Evolutionary conservation across 92 coral and sea anemone genomes (phyloP).

Genomic region (Zoanthus gigantus): DNA sequence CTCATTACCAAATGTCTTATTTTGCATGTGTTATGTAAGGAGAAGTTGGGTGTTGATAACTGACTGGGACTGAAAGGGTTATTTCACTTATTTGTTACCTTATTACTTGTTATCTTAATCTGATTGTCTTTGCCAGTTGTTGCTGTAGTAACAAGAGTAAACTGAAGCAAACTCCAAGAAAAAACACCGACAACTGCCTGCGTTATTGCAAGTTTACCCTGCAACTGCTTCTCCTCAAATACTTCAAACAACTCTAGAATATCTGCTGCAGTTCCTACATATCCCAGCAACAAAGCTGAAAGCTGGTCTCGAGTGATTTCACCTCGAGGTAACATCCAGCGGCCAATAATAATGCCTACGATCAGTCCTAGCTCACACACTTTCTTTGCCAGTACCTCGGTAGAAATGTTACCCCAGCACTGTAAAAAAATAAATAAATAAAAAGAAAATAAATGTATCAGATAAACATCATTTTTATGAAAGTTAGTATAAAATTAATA

Average conservation of each 20-base stretch:
- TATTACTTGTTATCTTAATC: conserved; percentile 81
- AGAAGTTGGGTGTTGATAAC: too few species aligned
- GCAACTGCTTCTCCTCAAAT: conserved; percentile 82
- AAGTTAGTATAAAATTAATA: too few species aligned
- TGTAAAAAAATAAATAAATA: conserved; percentile 21
- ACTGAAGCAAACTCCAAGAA: conserved; percentile 95
- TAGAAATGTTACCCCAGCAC: conserved; percentile 74
- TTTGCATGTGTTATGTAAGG: too few species aligned
- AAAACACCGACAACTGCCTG: conserved; percentile 90
- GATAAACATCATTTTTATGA: too few species aligned
- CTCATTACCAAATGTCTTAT: too few species aligned
- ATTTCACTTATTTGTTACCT: conserved; percentile 64
- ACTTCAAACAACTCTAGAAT: conserved; percentile 95
- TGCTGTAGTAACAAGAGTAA: conserved; percentile 99
- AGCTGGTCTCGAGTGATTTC: conserved; percentile 99
- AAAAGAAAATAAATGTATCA: too few species aligned
- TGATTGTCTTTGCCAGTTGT: conserved; percentile 95
- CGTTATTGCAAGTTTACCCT: conserved; percentile 72
- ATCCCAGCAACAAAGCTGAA: conserved; percentile 94
- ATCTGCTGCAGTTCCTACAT: conserved; percentile 99
- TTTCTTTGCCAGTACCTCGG: conserved; percentile 75
- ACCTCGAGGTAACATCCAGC: conserved; percentile 98
- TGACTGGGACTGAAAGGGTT: too few species aligned
- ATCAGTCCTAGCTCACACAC: conserved; percentile 93
- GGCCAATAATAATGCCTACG: conserved; percentile 89